Percentiles rank a stretch among this genome's conserved stretches.
Conservation (phyloP, 2,888 invertebrate genomes). For the Emmelina monodactyla region DNA sequence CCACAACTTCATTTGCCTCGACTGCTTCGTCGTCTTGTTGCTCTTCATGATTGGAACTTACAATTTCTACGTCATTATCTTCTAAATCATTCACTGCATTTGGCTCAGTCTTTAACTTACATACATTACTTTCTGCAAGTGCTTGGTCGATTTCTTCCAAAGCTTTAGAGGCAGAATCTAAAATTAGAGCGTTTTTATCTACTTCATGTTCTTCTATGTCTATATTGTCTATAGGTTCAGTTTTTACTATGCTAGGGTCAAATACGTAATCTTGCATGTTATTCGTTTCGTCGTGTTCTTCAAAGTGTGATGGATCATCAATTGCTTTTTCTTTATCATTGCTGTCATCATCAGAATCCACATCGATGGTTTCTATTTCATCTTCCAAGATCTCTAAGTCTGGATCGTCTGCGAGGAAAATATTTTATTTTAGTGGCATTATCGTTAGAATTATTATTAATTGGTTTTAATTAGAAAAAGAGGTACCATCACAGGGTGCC, state of each 20-base stretch:
- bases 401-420: conserved; percentile 26
- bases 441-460: too few relatives aligned
- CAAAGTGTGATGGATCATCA: background rate
- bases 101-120: background rate
- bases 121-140: too few relatives aligned
- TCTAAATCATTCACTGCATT: background rate
- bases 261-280: background rate
- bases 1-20: too few relatives aligned
- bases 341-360: conserved; percentile 25
- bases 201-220: too few relatives aligned
- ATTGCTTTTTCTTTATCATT: conserved; percentile 7
- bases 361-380: conserved; percentile 37
- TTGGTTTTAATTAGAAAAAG: too few relatives aligned
- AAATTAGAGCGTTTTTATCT: too few relatives aligned
- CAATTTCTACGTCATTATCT: background rate
- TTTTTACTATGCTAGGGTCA: background rate
- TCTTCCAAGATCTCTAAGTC: conserved; percentile 37
- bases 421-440: too few relatives aligned
- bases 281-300: background rate
- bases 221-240: background rate
- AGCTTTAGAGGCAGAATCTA: too few relatives aligned
- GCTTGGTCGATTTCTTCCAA: too few relatives aligned
- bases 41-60: too few relatives aligned
- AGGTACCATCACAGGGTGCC: too few relatives aligned
- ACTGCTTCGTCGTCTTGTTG: too few relatives aligned